Evolutionary conservation across 2,888 invertebrate species (phyloP).

Genomic region (Prosopocoilus inquinatus): DNA sequence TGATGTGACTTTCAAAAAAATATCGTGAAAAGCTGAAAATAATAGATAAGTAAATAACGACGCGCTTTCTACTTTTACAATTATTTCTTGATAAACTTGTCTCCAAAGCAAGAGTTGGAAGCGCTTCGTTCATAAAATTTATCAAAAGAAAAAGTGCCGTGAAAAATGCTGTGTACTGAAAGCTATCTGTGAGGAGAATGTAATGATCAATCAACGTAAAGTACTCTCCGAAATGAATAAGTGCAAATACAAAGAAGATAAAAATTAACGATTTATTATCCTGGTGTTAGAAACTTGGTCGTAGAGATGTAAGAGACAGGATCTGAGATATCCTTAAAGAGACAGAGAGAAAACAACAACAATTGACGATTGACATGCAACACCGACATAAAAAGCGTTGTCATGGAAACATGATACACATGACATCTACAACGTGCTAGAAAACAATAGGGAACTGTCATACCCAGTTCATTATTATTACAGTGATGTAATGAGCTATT

Average conservation of each 20-base stretch:
- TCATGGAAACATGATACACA: constrained; percentile 2
- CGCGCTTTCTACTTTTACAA: not conserved
- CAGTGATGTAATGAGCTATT: not conserved
- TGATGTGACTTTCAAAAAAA: constrained; percentile 10
- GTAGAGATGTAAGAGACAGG: constrained; percentile 20
- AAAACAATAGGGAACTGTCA: constrained; percentile 3
- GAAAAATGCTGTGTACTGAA: constrained; percentile 12
- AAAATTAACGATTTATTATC: constrained; percentile 25
- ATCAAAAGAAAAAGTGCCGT: constrained; percentile 8
- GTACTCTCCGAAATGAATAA: not conserved
- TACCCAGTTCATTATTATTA: not conserved
- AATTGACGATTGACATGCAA: constrained; percentile 49
- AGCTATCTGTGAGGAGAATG: constrained; percentile 8
- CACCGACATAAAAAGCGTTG: constrained; percentile 41
- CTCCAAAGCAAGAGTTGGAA: too few species aligned
- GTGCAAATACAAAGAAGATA: constrained; percentile 13
- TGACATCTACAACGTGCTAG: not conserved
- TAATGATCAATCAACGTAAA: too few species aligned
- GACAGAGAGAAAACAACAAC: constrained; percentile 50
- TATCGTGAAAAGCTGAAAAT: constrained; percentile 1
- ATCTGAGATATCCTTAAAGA: constrained; percentile 34
- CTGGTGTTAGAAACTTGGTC: constrained; percentile 38
- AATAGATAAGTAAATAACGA: not conserved
- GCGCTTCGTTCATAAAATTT: not conserved
- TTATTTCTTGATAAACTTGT: too few species aligned